Base-by-base conservation (phyloP, 2,797 vertebrate species). In the Lates japonicus region DNA sequence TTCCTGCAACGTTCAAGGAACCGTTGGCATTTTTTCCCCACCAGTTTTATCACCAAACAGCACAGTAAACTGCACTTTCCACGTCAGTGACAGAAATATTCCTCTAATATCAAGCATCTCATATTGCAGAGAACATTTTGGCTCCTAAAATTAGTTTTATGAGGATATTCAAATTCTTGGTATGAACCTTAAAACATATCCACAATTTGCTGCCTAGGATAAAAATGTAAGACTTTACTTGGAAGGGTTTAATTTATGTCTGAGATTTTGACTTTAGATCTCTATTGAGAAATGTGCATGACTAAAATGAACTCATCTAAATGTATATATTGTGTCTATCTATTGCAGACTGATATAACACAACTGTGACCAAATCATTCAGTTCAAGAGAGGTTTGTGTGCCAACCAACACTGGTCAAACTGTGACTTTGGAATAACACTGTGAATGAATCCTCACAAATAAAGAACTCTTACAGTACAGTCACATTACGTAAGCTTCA, bases 1-100 rank as follows among this genome's bases (percentile, higher is more conserved):
- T 84, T 39, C 33, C 57, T 70, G 63, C 76, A 19, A 73, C 14
- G 51, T 85, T 86, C 78, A 58, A 77, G 74, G 75, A 85, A 66
- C 13, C 3, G 54, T 76, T 81, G 76, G 49, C 64, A 37, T 76
- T 64, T 62, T 9, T 70, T 55, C 19, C 0, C 3, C 61, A 14
- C 37, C 51, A 33, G 68, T 81, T 88, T 88, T 74, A 82, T 87
- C 81, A 80, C 75, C 82, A 86, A 70, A 51, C 74, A 69, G 63
- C 83, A 19, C 72, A 48, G 41, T 61, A 65, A 91, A 81, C 55
- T 68, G 31, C 31, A 39, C 25, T 70, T 66, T 81, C 48, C 69
- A 73, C 61, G 82, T 75, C 71, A 49, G 51, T 61, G 81, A 59
- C 49, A 80, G 73, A 83, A 77, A 74, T 67, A 74, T 61, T 69